Conservation (phyloP, 2,797 vertebrate species). For the Molossus molossus region DNA sequence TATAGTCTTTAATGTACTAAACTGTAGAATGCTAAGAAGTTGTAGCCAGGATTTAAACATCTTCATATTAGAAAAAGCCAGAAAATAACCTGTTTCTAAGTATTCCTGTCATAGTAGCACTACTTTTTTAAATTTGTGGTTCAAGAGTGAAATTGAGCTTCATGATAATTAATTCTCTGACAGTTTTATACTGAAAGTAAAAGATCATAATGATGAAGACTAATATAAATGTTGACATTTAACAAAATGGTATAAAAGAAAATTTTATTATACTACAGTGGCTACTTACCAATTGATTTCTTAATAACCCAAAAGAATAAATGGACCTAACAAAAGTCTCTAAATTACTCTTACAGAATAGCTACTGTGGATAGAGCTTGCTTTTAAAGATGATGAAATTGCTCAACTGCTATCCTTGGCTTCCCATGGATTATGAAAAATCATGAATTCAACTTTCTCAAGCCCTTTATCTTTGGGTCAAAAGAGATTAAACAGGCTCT, state of each 20-base stretch:
- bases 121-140: slow-evolving; percentile 62
- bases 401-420: slow-evolving; percentile 15
- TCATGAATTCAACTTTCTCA: slow-evolving; percentile 66
- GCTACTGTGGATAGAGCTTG: slow-evolving; percentile 50
- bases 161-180: slow-evolving; percentile 78
- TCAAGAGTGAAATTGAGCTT: slow-evolving; percentile 58
- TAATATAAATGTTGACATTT: slow-evolving; percentile 86
- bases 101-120: neutral
- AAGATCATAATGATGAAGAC: slow-evolving; percentile 79
- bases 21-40: neutral
- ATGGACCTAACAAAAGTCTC: slow-evolving; percentile 79
- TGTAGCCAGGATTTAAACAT: neutral
- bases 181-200: slow-evolving; percentile 81
- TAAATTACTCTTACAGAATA: slow-evolving; percentile 76
- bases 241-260: slow-evolving; percentile 82
- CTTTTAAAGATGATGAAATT: slow-evolving; percentile 78
- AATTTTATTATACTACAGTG: slow-evolving; percentile 79
- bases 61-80: neutral
- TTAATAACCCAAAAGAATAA: slow-evolving; percentile 85
- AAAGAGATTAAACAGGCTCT: slow-evolving; percentile 25
- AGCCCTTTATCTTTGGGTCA: slow-evolving; percentile 64
- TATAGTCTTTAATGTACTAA: neutral
- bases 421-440: slow-evolving; percentile 69
- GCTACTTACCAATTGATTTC: slow-evolving; percentile 83
- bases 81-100: neutral